Evolutionary conservation across 2,113 vertebrate species (phyloP).

Genomic region (Dipodomys ordii): DNA sequence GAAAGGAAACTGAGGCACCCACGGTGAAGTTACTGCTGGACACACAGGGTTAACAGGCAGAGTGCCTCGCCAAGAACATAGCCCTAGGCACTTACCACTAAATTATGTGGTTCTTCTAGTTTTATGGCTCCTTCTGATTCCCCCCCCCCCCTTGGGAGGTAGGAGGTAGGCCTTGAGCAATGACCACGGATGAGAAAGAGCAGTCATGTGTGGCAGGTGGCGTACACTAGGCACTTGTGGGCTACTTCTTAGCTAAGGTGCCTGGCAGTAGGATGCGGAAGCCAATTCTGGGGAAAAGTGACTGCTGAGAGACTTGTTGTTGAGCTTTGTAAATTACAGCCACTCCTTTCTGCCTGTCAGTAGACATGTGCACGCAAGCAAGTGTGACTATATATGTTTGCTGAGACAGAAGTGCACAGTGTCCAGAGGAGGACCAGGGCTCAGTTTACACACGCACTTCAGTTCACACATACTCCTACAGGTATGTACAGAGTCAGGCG

Average conservation of each 20-base stretch:
- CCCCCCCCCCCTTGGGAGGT: background rate
- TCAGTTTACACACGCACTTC: background rate
- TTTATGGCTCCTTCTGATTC: conserved; percentile 58
- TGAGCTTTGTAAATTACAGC: fast-evolving
- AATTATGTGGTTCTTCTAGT: conserved; percentile 75
- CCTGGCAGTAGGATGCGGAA: background rate
- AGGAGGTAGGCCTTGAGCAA: background rate
- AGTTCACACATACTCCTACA: background rate
- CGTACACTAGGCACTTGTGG: background rate
- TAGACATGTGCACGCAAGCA: background rate
- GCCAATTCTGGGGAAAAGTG: background rate
- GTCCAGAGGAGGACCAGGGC: no score
- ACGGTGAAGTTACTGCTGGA: background rate
- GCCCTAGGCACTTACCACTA: conserved; percentile 1
- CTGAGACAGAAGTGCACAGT: fast-evolving
- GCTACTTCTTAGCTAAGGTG: background rate
- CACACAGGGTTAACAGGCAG: conserved; percentile 77
- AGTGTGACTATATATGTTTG: fast-evolving
- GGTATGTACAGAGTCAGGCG: background rate
- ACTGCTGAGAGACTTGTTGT: background rate
- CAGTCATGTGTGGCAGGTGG: background rate
- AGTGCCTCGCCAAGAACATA: conserved; percentile 62
- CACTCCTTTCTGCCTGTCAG: background rate
- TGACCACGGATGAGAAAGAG: conserved; percentile 35
- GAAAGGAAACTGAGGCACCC: conserved; percentile 53